A percentile compares a stretch with the other conserved stretches of the same genome.
Evolutionary conservation across 2,113 vertebrate genomes (phyloP).

Genomic region (Apteryx mantelli): DNA sequence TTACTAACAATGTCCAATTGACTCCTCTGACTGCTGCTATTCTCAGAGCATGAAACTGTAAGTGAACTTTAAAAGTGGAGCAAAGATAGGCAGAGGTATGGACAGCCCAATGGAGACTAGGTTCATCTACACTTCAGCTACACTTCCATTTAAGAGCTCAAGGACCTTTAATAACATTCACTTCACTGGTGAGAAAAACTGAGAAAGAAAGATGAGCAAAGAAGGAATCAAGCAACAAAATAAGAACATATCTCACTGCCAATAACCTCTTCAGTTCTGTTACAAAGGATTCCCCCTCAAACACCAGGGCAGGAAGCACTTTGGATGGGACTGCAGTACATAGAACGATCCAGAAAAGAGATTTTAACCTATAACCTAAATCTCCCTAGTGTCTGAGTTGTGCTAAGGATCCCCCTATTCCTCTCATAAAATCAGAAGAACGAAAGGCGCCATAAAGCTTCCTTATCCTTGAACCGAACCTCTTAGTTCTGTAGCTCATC

Average conservation of each 20-base stretch:
- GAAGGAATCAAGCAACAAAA: not conserved
- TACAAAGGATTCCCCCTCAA: not conserved
- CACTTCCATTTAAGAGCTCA: not conserved
- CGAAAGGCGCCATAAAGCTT: not conserved
- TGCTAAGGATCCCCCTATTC: not conserved
- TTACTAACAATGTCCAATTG: not conserved
- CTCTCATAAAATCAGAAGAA: not conserved
- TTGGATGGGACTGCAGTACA: not conserved
- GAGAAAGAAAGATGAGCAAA: not conserved
- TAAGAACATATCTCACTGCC: not conserved
- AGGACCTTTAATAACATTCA: not conserved
- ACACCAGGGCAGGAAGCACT: rapidly evolving
- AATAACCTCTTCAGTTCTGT: not conserved
- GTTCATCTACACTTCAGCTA: not conserved
- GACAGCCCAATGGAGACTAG: not conserved
- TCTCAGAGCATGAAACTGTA: not conserved
- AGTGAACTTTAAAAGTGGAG: not conserved
- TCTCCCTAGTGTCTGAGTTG: not conserved
- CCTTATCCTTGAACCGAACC: constrained; percentile 2
- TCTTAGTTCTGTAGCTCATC: not conserved
- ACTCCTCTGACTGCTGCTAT: not conserved
- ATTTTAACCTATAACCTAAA: not conserved
- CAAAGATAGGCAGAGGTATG: not conserved
- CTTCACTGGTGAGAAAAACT: not conserved
- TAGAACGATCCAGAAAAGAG: not conserved